A percentile compares a stretch with the other conserved stretches of the same genome.
Conservation (phyloP, 53 echinoderm and acorn worm genomes). For the Arbacia lixula region DNA sequence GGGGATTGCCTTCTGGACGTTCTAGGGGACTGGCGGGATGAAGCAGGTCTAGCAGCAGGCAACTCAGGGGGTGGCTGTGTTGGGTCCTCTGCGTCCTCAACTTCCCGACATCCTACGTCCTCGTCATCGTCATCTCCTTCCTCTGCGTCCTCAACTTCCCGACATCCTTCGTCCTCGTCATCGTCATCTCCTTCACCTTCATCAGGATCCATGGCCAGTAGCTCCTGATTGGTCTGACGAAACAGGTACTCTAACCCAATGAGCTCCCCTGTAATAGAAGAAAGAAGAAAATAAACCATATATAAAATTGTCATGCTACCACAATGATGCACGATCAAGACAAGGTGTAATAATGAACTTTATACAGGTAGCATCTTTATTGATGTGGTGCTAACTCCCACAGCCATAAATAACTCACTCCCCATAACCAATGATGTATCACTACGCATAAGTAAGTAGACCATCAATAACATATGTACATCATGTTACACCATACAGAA, state of each 20-base stretch:
- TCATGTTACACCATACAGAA: neutral
- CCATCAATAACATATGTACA: neutral
- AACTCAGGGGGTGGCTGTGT: constrained; percentile 27
- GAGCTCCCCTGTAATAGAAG: constrained; percentile 61
- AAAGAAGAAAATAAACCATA: neutral
- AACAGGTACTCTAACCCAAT: constrained; percentile 75
- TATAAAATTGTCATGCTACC: neutral
- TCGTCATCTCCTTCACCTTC: neutral
- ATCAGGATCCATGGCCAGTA: neutral
- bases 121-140: constrained; percentile 17
- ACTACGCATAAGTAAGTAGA: neutral
- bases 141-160: constrained; percentile 2
- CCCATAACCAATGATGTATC: too few relatives aligned
- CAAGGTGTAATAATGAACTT: neutral
- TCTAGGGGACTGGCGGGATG: neutral
- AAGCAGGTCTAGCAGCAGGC: constrained; percentile 11
- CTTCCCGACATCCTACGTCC: constrained; percentile 17
- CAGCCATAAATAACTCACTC: too few relatives aligned
- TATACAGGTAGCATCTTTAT: too few relatives aligned
- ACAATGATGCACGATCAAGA: neutral
- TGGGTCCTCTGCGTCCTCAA: neutral
- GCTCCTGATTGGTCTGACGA: constrained; percentile 48
- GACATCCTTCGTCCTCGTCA: neutral
- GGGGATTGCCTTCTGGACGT: neutral
- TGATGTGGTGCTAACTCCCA: too few relatives aligned